A percentile compares a stretch with the other conserved stretches of the same genome.
These are phyloP conservation scores for Habroteleia sp. DNA, from an alignment of 2,888 invertebrate genomes.

Conservation along the genomic window DNA sequence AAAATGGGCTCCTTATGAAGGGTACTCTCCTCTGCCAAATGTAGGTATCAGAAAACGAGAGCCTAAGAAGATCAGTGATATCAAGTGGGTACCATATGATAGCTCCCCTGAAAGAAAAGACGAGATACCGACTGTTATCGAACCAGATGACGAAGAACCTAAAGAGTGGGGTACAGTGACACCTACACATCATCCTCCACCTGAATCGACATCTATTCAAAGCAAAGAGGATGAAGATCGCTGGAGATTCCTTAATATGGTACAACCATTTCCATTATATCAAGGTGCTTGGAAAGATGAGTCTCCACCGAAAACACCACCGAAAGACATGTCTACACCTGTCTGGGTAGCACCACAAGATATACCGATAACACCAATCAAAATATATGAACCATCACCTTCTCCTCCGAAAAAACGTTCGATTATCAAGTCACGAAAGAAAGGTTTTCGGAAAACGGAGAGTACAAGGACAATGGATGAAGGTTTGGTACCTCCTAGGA, in stretches of 20 bases:
- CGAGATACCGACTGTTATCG: constrained; percentile 13
- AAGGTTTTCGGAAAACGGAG: constrained; percentile 70
- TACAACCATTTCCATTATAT: constrained; percentile 78
- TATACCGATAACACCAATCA: constrained; percentile 60
- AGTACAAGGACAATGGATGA: constrained; percentile 68
- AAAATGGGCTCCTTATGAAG: constrained; percentile 79
- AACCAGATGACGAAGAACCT: constrained; percentile 63
- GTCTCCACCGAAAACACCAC: constrained; percentile 75
- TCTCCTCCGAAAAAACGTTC: constrained; percentile 69
- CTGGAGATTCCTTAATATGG: constrained; percentile 76
- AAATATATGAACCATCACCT: constrained; percentile 63
- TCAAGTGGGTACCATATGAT: constrained; percentile 77
- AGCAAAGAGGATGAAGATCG: constrained; percentile 76
- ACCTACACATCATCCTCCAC: constrained; percentile 77
- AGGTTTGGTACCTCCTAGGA: constrained; percentile 66
- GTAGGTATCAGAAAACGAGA: constrained; percentile 77
- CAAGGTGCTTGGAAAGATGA: constrained; percentile 79
- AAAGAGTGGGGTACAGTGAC: constrained; percentile 74
- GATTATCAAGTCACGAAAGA: constrained; percentile 68
- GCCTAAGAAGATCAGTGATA: constrained; percentile 75
- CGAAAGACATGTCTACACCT: constrained; percentile 71
- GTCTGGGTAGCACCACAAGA: constrained; percentile 74
- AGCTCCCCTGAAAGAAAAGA: constrained; percentile 60
- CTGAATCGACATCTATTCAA: constrained; percentile 67
- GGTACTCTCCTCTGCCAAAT: constrained; percentile 76